Evolutionary conservation across 2,113 vertebrate genomes (phyloP).

Genomic region (Perognathus longimembris): DNA sequence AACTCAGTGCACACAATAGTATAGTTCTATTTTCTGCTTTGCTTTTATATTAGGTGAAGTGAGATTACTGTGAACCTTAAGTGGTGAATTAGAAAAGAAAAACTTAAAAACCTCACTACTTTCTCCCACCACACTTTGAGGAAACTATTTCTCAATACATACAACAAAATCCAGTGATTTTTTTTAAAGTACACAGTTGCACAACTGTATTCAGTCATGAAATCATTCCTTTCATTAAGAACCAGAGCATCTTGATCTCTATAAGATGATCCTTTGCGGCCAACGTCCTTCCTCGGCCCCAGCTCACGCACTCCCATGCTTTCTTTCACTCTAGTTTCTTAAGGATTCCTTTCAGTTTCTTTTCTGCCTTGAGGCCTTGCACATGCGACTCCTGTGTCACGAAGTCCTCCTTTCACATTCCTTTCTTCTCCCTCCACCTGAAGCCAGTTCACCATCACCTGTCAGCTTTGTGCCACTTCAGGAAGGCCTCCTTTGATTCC

Average conservation of each 20-base stretch:
- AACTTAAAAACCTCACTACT: background rate
- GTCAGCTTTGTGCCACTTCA: background rate
- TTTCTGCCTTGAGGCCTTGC: background rate
- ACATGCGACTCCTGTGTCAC: background rate
- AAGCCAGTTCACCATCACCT: background rate
- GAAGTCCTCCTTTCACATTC: background rate
- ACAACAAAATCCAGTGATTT: background rate
- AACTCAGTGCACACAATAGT: background rate
- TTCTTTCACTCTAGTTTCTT: background rate
- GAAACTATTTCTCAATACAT: background rate
- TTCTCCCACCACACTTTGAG: background rate
- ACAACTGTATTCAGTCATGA: background rate
- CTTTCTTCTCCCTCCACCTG: background rate
- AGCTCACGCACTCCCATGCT: background rate
- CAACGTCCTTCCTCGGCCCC: no score
- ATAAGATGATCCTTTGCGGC: background rate
- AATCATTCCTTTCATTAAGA: background rate
- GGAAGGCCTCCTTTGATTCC: background rate
- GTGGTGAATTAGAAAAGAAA: background rate
- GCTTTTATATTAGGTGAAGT: background rate
- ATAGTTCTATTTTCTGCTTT: background rate
- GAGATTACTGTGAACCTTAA: background rate
- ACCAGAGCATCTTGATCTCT: background rate
- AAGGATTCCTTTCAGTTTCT: background rate
- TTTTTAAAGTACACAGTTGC: background rate